These are phyloP conservation scores for Margaritifera margaritifera DNA, from an alignment of 2,888 invertebrate species.

Conservation along the genomic window DNA sequence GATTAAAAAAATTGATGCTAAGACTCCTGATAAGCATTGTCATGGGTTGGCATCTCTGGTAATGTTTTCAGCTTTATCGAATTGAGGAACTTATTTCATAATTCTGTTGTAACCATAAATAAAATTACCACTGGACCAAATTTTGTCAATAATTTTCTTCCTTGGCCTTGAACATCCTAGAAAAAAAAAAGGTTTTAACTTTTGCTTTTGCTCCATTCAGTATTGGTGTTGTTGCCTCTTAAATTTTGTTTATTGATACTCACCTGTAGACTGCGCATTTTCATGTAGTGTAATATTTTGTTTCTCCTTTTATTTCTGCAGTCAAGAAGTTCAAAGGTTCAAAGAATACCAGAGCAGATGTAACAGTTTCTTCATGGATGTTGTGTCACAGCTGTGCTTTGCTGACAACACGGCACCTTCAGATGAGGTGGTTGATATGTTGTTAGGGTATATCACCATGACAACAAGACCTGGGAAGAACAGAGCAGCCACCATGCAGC, in stretches of 20 bases:
- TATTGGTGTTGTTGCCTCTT: background rate
- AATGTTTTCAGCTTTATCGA: no score
- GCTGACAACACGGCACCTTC: slow-evolving; percentile 19
- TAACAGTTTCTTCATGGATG: slow-evolving; percentile 21
- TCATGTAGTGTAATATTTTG: slow-evolving; percentile 1
- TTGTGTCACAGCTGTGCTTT: slow-evolving; percentile 31
- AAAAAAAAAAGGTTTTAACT: no score
- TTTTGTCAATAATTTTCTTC: no score
- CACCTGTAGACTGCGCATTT: background rate
- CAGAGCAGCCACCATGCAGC: background rate
- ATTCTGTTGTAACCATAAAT: no score
- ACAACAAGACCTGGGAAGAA: slow-evolving; percentile 7
- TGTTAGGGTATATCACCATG: slow-evolving; percentile 19
- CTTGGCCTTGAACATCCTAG: no score
- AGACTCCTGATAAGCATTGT: no score
- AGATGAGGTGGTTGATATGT: slow-evolving; percentile 17
- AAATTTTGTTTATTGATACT: background rate
- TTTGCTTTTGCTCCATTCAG: background rate
- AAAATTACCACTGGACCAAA: no score
- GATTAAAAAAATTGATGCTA: no score
- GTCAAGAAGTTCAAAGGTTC: slow-evolving; percentile 12
- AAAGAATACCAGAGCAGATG: slow-evolving; percentile 22
- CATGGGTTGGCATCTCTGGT: no score
- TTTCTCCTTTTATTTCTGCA: slow-evolving; percentile 2
- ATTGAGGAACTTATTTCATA: no score